These are phyloP conservation scores for Napeogenes sylphis DNA, from an alignment of 2,888 invertebrate species.

Conservation along the genomic window DNA sequence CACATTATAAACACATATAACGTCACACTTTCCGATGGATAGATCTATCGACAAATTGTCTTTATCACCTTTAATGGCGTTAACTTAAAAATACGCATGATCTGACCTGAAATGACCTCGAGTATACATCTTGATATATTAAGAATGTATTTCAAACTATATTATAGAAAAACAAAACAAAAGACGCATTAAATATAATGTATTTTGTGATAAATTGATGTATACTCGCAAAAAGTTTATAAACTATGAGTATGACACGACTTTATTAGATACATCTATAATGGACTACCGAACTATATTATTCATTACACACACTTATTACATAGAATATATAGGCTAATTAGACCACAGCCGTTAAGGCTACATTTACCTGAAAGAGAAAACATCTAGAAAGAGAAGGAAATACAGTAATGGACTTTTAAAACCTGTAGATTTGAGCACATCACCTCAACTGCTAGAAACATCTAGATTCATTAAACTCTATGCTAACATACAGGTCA, in stretches of 20 bases:
- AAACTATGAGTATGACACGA: slow-evolving; percentile 1
- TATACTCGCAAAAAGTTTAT: slow-evolving; percentile 2
- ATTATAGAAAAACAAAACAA: neutral
- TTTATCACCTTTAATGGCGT: slow-evolving; percentile 26
- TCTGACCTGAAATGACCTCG: slow-evolving; percentile 10
- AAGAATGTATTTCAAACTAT: slow-evolving; percentile 6
- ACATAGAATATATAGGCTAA: slow-evolving; percentile 32
- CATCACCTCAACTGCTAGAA: slow-evolving; percentile 37
- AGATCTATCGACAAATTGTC: slow-evolving; percentile 25
- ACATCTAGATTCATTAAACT: slow-evolving; percentile 20
- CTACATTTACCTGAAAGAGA: slow-evolving; percentile 48
- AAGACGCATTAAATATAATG: slow-evolving; percentile 12
- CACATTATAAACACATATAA: slow-evolving; percentile 21
- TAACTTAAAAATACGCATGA: slow-evolving; percentile 12
- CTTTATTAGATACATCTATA: slow-evolving; percentile 14
- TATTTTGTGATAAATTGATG: slow-evolving; percentile 5
- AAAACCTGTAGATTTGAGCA: slow-evolving; percentile 69
- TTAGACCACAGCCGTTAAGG: slow-evolving; percentile 65
- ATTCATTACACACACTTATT: slow-evolving; percentile 26
- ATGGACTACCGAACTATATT: slow-evolving; percentile 22
- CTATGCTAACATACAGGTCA: slow-evolving; percentile 24
- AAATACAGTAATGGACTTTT: slow-evolving; percentile 45
- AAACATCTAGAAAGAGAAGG: slow-evolving; percentile 44
- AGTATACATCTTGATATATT: slow-evolving; percentile 11
- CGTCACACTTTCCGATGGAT: slow-evolving; percentile 19